Evolutionary conservation across 2,113 vertebrate species (phyloP).

Genomic region (Oriolus oriolus): DNA sequence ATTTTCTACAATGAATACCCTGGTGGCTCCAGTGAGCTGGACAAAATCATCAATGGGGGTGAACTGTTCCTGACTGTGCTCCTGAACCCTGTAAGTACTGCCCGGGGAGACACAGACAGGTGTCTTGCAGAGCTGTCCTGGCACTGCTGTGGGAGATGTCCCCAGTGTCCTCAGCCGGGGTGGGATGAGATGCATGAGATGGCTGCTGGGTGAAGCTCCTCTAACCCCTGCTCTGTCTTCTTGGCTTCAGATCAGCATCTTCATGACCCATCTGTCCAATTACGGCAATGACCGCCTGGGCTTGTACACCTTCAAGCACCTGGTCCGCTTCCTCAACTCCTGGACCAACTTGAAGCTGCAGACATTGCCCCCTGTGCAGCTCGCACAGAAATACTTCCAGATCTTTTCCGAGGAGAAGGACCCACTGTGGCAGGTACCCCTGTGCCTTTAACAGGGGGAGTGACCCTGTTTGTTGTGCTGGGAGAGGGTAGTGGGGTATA

Average conservation of each 20-base stretch:
- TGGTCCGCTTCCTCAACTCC: slow-evolving; percentile 88
- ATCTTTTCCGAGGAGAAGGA: slow-evolving; percentile 96
- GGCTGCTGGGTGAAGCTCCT: neutral
- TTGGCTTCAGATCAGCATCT: slow-evolving; percentile 88
- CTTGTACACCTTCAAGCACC: slow-evolving; percentile 93
- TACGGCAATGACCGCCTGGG: slow-evolving; percentile 96
- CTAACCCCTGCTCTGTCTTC: neutral
- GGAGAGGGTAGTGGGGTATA: neutral
- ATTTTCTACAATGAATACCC: slow-evolving; percentile 98
- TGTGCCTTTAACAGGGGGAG: neutral
- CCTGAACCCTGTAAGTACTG: slow-evolving; percentile 88
- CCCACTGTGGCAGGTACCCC: slow-evolving; percentile 91
- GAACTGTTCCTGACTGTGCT: slow-evolving; percentile 96
- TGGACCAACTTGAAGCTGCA: slow-evolving; percentile 96
- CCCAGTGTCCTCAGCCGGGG: rapidly evolving
- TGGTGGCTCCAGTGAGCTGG: slow-evolving; percentile 89
- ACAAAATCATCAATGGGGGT: slow-evolving; percentile 96
- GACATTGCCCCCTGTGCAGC: slow-evolving; percentile 88
- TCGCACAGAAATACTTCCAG: slow-evolving; percentile 96
- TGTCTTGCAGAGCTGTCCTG: neutral
- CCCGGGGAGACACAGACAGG: rapidly evolving
- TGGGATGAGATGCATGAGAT: neutral
- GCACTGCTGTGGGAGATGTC: neutral
- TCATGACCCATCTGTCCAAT: slow-evolving; percentile 98
- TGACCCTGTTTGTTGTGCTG: neutral